Evolutionary conservation across 2,113 vertebrate genomes (phyloP), one percentile per base, ranked within the genome.

Genomic region (Butastur rufipennis): DNA sequence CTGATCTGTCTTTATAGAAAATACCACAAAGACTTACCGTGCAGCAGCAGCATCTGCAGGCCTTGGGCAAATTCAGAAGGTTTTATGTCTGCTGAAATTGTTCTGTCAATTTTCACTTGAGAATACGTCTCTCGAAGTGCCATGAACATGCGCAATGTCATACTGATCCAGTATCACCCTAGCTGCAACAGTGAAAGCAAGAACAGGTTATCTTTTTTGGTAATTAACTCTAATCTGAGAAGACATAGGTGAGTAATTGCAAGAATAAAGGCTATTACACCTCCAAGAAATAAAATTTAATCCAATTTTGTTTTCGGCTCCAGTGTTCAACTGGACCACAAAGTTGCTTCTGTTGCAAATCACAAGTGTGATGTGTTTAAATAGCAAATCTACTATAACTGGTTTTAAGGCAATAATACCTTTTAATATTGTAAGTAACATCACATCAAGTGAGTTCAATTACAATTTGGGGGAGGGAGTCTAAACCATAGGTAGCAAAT

Each of bases 221-320:
- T 85, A 91, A 95, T 93, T 95, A 94, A 73, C 40, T 90, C 77
- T 93, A 81, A 95, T 82, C 77, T 53, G 42, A 81, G 53, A 85
- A 73, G 93, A 90, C 91, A 82, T 13, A 61, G 59, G 47, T 86
- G 70, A 85, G 21, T 87, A 95, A 92, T 52, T 93, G 77, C 48
- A 68, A 79, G 79, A 86, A 83, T 43, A 67, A 87, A 81, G 36
- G 83, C 55, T 84, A 79, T 78, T 92, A 74, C 45, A 50, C 52
- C 29, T 75, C 75, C 72, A 86, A 93, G 56, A 65, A 87, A 84
- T 58, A 77, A 66, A 86, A 93, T 66, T 25, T 81, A 26, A 94
- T 84, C 65, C 80, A 31, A 11, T 42, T 52, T 55, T 82, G 34
- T 68, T 70, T 65, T 74, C 38, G 47, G 47, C 29, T 61, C 23